These are phyloP conservation scores for Tympanoctomys barrerae DNA, from an alignment of 2,797 vertebrate species.

Conservation along the genomic window DNA sequence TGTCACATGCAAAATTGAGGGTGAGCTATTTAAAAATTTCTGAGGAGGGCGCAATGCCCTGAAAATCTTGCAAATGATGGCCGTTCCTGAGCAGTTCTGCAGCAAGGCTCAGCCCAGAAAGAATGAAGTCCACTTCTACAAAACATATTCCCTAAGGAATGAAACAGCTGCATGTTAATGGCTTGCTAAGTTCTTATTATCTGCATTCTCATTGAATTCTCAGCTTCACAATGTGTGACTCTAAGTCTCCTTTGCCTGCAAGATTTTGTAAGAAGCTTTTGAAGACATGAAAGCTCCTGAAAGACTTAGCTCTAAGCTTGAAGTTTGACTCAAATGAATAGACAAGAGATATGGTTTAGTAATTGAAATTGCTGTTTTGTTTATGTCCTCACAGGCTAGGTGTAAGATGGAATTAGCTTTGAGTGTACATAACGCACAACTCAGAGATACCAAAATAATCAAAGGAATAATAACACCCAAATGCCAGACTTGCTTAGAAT, in stretches of 20 bases:
- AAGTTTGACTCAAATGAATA: slow-evolving; percentile 73
- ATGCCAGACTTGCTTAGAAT: slow-evolving; percentile 20
- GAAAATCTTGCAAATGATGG: slow-evolving; percentile 62
- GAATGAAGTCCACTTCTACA: slow-evolving; percentile 39
- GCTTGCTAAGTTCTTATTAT: slow-evolving; percentile 78
- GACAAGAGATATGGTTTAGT: slow-evolving; percentile 39
- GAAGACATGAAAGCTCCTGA: slow-evolving; percentile 64
- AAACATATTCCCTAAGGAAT: slow-evolving; percentile 62
- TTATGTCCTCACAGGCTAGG: slow-evolving; percentile 45
- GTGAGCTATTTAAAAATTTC: slow-evolving; percentile 59
- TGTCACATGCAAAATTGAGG: slow-evolving; percentile 64
- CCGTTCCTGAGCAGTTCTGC: slow-evolving; percentile 63
- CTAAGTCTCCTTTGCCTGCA: slow-evolving; percentile 80
- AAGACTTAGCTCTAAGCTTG: slow-evolving; percentile 58
- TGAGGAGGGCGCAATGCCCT: slow-evolving; percentile 22
- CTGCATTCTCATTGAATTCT: slow-evolving; percentile 72
- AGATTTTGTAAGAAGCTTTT: slow-evolving; percentile 83
- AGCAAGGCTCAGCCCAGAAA: slow-evolving; percentile 46
- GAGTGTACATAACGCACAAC: slow-evolving; percentile 4
- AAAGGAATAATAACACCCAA: slow-evolving; percentile 40
- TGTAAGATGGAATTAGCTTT: slow-evolving; percentile 12
- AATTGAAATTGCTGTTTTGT: slow-evolving; percentile 40
- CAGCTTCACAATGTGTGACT: slow-evolving; percentile 74
- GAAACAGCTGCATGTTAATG: slow-evolving; percentile 87
- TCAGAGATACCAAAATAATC: slow-evolving; percentile 49